phyloP scores from a whole-genome alignment of 2,797 vertebrate genomes.

The Sphenopsis melanotis region DNA sequence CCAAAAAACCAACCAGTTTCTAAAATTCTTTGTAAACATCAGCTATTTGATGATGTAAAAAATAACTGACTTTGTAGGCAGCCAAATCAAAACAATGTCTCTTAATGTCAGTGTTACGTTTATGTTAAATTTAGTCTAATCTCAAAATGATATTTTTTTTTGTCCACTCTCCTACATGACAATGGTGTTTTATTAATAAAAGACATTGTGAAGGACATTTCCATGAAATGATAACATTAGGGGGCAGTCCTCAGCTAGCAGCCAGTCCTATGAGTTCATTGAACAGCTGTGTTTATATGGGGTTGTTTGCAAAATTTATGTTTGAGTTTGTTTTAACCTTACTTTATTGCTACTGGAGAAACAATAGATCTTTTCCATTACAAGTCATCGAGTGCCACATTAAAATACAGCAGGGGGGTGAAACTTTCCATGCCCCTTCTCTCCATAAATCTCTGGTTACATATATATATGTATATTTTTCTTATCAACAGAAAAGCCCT shows the following conservation, averaged over 20 bases:
- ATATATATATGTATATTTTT: background rate
- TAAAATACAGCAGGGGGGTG: constrained; percentile 12
- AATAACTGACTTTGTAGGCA: background rate
- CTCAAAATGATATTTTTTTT: background rate
- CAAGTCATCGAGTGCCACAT: background rate
- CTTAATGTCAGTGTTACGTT: background rate
- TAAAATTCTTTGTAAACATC: background rate
- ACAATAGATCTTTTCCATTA: constrained; percentile 48
- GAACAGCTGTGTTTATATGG: constrained; percentile 58
- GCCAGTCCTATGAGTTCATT: background rate
- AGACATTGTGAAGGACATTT: background rate
- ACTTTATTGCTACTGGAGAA: constrained; percentile 41
- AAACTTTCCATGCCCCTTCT: background rate
- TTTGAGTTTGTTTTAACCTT: constrained; percentile 53
- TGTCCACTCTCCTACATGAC: background rate
- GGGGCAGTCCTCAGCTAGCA: constrained; percentile 48
- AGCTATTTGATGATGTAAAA: background rate
- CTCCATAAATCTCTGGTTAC: background rate
- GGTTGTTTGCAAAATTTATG: constrained; percentile 51
- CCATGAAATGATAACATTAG: constrained; percentile 15
- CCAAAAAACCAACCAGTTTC: background rate
- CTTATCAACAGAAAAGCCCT: background rate
- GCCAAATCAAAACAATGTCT: background rate
- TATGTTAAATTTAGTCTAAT: background rate
- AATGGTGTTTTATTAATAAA: background rate